These are phyloP conservation scores for Cromileptes altivelis DNA, from an alignment of 2,113 vertebrate genomes.

Conservation along the genomic window DNA sequence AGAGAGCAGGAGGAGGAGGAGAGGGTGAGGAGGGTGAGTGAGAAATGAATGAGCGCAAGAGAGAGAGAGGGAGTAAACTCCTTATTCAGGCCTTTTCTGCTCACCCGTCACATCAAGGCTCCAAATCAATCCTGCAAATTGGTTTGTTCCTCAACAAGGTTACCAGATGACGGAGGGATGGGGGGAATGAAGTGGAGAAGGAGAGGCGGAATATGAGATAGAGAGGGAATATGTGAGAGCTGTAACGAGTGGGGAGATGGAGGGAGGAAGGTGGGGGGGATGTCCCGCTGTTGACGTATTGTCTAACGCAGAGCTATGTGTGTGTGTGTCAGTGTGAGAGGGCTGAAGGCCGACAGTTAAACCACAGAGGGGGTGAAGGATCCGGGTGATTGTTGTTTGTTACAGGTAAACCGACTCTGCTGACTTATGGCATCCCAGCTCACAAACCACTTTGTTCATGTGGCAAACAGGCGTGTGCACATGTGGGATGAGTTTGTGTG, in stretches of 20 bases:
- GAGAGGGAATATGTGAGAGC: slow-evolving; percentile 62
- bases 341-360: slow-evolving; percentile 63
- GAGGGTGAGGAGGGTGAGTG: slow-evolving; percentile 6
- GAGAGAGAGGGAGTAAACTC: slow-evolving; percentile 72
- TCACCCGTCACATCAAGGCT: slow-evolving; percentile 86
- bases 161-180: slow-evolving; percentile 82
- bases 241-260: slow-evolving; percentile 40
- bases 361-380: slow-evolving; percentile 63
- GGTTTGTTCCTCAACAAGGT: slow-evolving; percentile 88
- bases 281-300: slow-evolving; percentile 61
- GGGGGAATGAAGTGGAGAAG: slow-evolving; percentile 50
- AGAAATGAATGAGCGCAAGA: slow-evolving; percentile 8
- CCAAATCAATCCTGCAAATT: slow-evolving; percentile 88
- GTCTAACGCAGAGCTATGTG: slow-evolving; percentile 31
- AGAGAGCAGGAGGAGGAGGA: not conserved
- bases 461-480: slow-evolving; percentile 17
- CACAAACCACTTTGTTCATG: slow-evolving; percentile 36
- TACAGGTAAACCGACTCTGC: slow-evolving; percentile 57
- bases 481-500: slow-evolving; percentile 33
- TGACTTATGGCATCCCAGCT: slow-evolving; percentile 63
- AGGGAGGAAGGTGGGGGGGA: slow-evolving; percentile 27
- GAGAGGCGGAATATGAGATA: slow-evolving; percentile 60
- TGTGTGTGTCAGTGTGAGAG: slow-evolving; percentile 3
- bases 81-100: slow-evolving; percentile 85
- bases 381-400: slow-evolving; percentile 59